Base-by-base conservation (phyloP, 64 coral and sea anemone genomes). In the Pachyseris speciosa region DNA sequence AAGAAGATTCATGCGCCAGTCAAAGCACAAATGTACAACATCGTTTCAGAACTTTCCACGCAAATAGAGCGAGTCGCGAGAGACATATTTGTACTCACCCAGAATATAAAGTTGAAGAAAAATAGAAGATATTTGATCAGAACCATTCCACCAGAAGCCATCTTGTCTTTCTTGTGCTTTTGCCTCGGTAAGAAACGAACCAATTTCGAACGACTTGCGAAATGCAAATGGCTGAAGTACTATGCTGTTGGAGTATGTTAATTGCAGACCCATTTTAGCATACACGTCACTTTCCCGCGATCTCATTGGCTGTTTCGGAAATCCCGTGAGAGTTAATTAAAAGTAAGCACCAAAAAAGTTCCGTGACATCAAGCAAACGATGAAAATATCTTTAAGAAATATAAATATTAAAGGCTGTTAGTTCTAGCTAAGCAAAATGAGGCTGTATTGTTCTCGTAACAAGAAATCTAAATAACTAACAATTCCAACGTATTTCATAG, bases 91-190 rank as follows among this genome's bases (percentile, higher is more conserved):
- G 12, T 79, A 92, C 95, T 93, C 50, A 96, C 95, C 95, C 95
- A 96, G 44, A 96, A 96, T 43, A 96, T 60, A 53, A 93, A 67
- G 34, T 96, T 96, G 42, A 96, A 96, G 69, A 96, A 86, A 55
- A 96, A 96, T 34, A 96, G 55, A 6, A 96, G 91, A 32, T 96
- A 96, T 85, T 96, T 96, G 33, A 96, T 72, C 33, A 89, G 38
- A 77, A 87, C 86, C 95, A 96, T 96, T 59, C 95, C 95, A 63
- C 95, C 95, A 79, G 85, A 89, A 31, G 91, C 91, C 95, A 96
- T 96, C 39, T 84, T 81, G 75, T 12, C 67, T 15, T 26, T 24
- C 85, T 52, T 67, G 22, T 30, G 32, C 70, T 47, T 12, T 57
- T 10, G 29, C 7, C 8, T 49, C 20, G 63, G 17, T 9, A 66